Base-by-base conservation (phyloP, 2,797 vertebrate genomes). In the Choloepus didactylus region DNA sequence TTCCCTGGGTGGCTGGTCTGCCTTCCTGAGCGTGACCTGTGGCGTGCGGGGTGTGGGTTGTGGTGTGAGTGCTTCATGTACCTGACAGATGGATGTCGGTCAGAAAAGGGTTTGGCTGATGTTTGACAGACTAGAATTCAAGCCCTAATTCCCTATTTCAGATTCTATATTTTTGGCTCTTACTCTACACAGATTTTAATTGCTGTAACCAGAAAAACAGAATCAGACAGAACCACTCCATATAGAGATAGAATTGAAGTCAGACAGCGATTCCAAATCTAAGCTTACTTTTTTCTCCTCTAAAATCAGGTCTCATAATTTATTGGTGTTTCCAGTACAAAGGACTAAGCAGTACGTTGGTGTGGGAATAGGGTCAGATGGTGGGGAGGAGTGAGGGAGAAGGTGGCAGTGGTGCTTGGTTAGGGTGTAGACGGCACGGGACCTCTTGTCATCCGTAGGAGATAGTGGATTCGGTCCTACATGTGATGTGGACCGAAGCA, bases 11-110 rank as follows among this genome's bases (percentile, higher is more conserved):
- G 4, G 8, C 21, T 0, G 1, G 11, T 29, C 5, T 3, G 5
- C 18, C 77, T 49, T 18, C 38, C 18, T 31, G 11, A 35, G 49
- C 15, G 2, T 2, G 60, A 3, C 7, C 60, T 0, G 3, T 2
- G 1, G 21, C 6, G 3, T 2, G 2, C 4, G 66, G 31, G 44
- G 6, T 44, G 27, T 2, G 6, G 23, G 9, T 14, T 4, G 9
- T 3, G 5, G 9, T 3, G 0, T 1, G n/a, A 6, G 9, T 5
- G 19, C 7, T 9, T 6, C 14, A 0, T 9, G 60, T 46, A 77
- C 46, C 8, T 19, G 0, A 27, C 27, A 6, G 6, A 2, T 5
- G 35, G 10, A 0, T 0, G 14, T 5, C 0, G 0, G 31, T 2
- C 49, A 19, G 38, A 9, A n/a, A 9, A 66, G 54, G 46, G 9